phyloP scores from a whole-genome alignment of 2,113 vertebrate genomes.

The rabbit (Oryctolagus cuniculus) region DNA sequence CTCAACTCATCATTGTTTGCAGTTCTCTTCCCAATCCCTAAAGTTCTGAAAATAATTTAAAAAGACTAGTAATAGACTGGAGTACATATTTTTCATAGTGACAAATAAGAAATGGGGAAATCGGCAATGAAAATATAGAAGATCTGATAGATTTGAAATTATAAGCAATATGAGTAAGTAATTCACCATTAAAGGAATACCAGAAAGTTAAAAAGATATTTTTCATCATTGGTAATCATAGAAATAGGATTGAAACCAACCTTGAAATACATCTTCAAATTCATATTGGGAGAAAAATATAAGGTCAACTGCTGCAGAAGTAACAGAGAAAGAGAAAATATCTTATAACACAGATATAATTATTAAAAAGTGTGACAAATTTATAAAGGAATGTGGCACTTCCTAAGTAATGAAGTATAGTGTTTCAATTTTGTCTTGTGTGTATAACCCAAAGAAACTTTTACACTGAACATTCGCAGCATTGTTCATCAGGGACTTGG shows the following conservation, averaged over 20 bases:
- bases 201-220: background rate
- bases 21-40: background rate
- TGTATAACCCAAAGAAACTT: background rate
- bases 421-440: background rate
- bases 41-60: conserved; percentile 3
- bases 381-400: background rate
- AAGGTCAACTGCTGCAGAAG: background rate
- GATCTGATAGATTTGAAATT: background rate
- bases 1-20: background rate
- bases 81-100: background rate
- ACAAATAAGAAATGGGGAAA: background rate
- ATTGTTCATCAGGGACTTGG: background rate
- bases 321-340: background rate
- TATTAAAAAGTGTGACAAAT: background rate
- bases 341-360: background rate
- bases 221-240: background rate
- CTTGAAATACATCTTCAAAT: background rate
- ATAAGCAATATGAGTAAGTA: background rate
- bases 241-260: conserved; percentile 8
- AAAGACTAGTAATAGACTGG: background rate
- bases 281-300: background rate
- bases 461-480: background rate
- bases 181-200: background rate
- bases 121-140: background rate
- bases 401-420: background rate